Conservation (phyloP, 2,888 invertebrate species). For the Oscheius myriophilus region DNA sequence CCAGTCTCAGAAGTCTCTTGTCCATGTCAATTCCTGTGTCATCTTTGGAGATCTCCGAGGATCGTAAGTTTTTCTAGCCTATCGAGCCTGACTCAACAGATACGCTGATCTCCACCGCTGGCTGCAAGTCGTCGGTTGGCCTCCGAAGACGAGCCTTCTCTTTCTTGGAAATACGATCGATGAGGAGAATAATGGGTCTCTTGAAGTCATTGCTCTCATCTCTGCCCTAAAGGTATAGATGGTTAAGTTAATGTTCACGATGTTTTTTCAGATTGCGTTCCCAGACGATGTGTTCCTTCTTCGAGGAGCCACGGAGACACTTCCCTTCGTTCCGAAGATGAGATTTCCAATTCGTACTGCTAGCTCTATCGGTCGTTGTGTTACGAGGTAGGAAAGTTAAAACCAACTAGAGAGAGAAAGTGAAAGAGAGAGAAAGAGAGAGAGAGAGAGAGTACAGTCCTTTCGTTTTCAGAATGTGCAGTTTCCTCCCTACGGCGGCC, state of each 20-base stretch:
- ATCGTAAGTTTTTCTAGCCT: conserved; percentile 9
- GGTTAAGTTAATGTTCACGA: background rate
- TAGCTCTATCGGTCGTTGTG: conserved; percentile 35
- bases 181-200: conserved; percentile 37
- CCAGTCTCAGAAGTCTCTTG: conserved; percentile 35
- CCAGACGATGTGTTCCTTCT: conserved; percentile 45
- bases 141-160: conserved; percentile 42
- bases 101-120: conserved; percentile 49
- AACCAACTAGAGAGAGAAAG: no score
- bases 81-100: background rate
- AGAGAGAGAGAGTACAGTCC: no score
- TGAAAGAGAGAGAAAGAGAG: no score
- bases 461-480: conserved; percentile 43
- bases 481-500: conserved; percentile 46
- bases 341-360: conserved; percentile 36
- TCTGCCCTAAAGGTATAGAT: conserved; percentile 38
- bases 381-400: conserved; percentile 16
- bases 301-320: conserved; percentile 45
- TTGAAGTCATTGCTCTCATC: conserved; percentile 47
- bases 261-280: conserved; percentile 35
- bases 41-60: conserved; percentile 47
- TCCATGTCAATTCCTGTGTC: conserved; percentile 33
- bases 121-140: conserved; percentile 53
- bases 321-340: conserved; percentile 35
- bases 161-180: conserved; percentile 51